phyloP scores from a whole-genome alignment of 2,113 vertebrate species.

The Erythrocercus mccallii region DNA sequence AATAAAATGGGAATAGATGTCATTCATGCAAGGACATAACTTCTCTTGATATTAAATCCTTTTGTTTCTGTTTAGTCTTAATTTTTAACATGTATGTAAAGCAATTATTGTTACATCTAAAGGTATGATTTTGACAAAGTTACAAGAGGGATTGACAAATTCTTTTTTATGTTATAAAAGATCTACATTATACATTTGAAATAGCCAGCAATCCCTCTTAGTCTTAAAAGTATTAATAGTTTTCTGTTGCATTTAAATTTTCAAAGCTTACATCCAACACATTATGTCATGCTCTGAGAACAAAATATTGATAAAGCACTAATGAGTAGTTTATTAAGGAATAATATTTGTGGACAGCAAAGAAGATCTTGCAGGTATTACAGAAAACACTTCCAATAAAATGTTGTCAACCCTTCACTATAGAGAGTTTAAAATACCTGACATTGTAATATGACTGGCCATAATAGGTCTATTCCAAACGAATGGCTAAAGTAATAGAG shows the following conservation, averaged over 20 bases:
- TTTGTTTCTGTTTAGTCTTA: background rate
- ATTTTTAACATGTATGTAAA: background rate
- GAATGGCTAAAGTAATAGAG: constrained; percentile 15
- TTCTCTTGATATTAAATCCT: background rate
- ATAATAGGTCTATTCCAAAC: constrained; percentile 20
- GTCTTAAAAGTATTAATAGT: background rate
- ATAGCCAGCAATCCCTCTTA: background rate
- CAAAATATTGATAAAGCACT: background rate
- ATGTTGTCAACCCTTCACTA: background rate
- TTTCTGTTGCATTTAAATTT: background rate
- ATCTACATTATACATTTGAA: background rate
- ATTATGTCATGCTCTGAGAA: background rate
- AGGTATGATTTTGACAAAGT: background rate
- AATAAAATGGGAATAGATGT: background rate
- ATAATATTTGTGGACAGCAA: background rate
- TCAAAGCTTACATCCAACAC: background rate
- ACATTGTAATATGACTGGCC: background rate
- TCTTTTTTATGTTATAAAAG: background rate
- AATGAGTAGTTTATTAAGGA: background rate
- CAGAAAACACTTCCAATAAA: background rate
- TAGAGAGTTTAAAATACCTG: background rate
- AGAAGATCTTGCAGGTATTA: background rate
- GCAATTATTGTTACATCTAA: background rate
- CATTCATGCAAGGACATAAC: background rate
- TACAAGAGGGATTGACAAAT: background rate